Conservation (phyloP, 1,140 invertebrate species). For the Drosophila pseudoananassae region DNA sequence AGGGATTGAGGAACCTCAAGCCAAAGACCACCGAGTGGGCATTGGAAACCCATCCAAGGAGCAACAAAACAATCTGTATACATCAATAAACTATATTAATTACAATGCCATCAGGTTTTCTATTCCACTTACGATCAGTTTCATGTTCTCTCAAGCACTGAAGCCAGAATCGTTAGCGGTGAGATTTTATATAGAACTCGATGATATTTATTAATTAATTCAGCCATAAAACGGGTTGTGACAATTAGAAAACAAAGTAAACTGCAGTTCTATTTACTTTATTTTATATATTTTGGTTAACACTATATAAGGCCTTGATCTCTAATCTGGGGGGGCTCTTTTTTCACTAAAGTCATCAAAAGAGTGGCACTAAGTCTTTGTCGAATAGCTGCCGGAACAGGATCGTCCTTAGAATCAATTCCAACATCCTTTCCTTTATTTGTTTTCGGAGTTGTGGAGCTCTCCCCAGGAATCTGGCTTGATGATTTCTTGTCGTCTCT, state of each 20-base stretch:
- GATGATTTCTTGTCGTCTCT: neutral
- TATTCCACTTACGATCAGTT: constrained; percentile 4
- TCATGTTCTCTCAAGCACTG: neutral
- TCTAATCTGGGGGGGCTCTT: neutral
- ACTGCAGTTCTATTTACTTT: neutral
- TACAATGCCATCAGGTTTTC: neutral
- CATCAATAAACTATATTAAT: neutral
- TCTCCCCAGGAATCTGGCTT: neutral
- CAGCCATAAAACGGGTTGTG: neutral
- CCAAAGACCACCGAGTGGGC: neutral
- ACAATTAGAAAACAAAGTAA: neutral
- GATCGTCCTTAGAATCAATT: neutral
- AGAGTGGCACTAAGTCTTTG: neutral
- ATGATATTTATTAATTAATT: constrained; percentile 2
- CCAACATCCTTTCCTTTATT: neutral
- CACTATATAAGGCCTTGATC: no score
- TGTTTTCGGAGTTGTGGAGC: neutral
- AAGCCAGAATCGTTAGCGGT: neutral
- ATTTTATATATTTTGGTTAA: neutral
- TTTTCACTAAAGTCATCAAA: neutral
- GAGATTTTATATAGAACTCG: neutral
- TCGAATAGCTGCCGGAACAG: neutral
- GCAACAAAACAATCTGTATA: neutral
- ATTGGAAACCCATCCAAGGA: neutral
- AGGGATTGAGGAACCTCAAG: neutral